phyloP scores from a whole-genome alignment of 2,113 vertebrate species.

The Vidua chalybeata region DNA sequence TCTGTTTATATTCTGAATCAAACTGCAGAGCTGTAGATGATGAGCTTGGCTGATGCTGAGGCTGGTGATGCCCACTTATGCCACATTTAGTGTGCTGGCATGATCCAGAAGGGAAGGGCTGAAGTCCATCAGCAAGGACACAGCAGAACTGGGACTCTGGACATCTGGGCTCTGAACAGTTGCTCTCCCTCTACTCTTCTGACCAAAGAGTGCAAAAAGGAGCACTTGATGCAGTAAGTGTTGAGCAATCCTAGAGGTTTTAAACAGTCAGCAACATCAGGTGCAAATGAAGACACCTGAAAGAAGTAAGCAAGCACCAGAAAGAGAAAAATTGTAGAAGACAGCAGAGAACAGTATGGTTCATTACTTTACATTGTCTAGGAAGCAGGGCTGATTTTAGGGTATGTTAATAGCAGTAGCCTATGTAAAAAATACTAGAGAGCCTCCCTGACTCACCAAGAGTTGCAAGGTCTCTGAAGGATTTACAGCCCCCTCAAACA shows the following conservation, averaged over 20 bases:
- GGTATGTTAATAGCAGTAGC: neutral
- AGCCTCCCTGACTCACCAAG: neutral
- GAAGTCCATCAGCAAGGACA: neutral
- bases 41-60: neutral
- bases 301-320: neutral
- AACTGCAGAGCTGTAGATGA: neutral
- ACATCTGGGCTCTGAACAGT: neutral
- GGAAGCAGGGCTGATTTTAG: neutral
- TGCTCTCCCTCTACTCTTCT: neutral
- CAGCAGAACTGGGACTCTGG: neutral
- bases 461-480: neutral
- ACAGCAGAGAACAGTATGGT: neutral
- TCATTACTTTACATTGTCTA: neutral
- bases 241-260: neutral
- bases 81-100: neutral
- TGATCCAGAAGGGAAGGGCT: neutral
- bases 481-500: neutral
- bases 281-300: neutral
- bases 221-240: neutral
- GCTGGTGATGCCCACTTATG: neutral
- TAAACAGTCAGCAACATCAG: neutral
- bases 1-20: neutral
- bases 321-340: neutral
- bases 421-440: neutral
- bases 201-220: neutral